Evolutionary conservation across 2,888 invertebrate species (phyloP), one percentile per base, ranked within the genome.

Genomic region (Meteorus cinctellus): DNA sequence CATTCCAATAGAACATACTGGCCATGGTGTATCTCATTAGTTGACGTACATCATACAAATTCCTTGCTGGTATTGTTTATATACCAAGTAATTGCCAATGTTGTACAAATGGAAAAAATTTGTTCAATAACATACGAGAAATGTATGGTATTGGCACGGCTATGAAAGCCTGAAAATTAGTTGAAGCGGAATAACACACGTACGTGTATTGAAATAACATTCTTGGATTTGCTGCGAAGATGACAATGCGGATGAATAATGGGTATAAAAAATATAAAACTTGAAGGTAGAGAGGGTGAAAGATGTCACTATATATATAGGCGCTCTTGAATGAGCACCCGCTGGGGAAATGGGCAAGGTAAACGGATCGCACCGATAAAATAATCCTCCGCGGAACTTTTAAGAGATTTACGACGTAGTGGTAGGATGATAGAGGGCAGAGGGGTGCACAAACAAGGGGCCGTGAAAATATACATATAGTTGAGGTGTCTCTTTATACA

Each of bases 321-420:
- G 41, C 24, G 48, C 36, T 24, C n/a, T 69, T 41, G 69, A 74
- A 74, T 63, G 63, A 74, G 70, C 66, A 66, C 59, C 19, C 31
- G 41, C 74, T 41, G 59, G 68, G 29, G 67, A 29, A 59, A 72
- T 31, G 73, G 12, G 67, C 45, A 66, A 66, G 29, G 75, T 66
- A 72, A 72, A 72, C 66, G 72, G 67, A 59, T 72, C 67, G 60
- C 48, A 67, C 60, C 66, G 75, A 75, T 75, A 67, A 75, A 71
- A 72, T 72, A 75, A 75, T 72, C 65, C 65, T 71, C 77, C 68
- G 51, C 67, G 73, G 74, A 81, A 80, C 80, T 78, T 79, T 82
- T 76, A 75, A 78, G 77, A 82, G 82, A 85, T 84, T 85, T 83
- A 83, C 83, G 82, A 81, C 81, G 76, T 14, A 16, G 72, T 79